These are phyloP conservation scores for Apeltes quadracus DNA, from an alignment of 2,113 vertebrate species.

Conservation along the genomic window DNA sequence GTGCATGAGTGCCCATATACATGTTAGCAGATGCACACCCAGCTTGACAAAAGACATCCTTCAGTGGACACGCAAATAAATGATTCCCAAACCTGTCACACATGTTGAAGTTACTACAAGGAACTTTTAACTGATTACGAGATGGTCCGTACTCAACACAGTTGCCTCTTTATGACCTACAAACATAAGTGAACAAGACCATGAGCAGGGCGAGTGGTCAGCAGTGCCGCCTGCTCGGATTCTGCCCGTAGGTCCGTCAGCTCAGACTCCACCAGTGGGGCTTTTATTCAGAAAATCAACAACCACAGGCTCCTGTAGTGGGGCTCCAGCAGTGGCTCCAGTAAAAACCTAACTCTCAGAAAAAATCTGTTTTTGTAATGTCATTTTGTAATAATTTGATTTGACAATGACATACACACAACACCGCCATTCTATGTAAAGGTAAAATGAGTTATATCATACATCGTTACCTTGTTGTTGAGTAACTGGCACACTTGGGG, in stretches of 20 bases:
- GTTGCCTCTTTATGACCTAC: not conserved
- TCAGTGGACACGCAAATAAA: slow-evolving; percentile 25
- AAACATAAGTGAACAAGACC: not conserved
- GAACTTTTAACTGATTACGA: slow-evolving; percentile 1
- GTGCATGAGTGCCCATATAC: slow-evolving; percentile 48
- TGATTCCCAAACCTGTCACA: slow-evolving; percentile 22
- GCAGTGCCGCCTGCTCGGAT: not conserved
- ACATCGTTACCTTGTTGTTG: slow-evolving; percentile 91
- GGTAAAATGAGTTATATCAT: not conserved
- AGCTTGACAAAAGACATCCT: slow-evolving; percentile 25
- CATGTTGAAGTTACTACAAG: not conserved
- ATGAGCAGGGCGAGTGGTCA: not conserved
- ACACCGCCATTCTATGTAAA: not conserved
- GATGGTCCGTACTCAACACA: not conserved
- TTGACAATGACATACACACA: not conserved
- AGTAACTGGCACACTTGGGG: slow-evolving; percentile 98
- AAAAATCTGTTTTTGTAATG: no score
- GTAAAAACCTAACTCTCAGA: slow-evolving; percentile 4
- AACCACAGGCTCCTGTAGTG: not conserved
- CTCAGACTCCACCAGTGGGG: not conserved
- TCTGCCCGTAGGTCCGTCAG: not conserved
- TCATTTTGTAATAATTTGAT: no score
- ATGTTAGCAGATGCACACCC: not conserved
- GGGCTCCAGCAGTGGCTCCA: not conserved
- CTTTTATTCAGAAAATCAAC: no score